Percentiles rank a stretch among this genome's conserved stretches.
Evolutionary conservation across 1,140 invertebrate species (phyloP).

Genomic region (Tetragnatha versicolor): DNA sequence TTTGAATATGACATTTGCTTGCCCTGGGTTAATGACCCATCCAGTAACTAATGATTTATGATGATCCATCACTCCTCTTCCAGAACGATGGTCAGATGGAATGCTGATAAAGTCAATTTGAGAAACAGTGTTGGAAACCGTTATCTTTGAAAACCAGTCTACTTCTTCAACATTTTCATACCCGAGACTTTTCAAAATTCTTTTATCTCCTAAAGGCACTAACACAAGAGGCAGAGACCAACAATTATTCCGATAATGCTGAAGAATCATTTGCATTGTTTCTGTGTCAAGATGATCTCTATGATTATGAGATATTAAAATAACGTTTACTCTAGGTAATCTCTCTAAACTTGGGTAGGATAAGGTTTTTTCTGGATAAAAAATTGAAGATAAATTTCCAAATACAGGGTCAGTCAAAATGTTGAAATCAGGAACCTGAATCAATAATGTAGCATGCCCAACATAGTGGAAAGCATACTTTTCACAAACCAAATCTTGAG

Average conservation of each 20-base stretch:
- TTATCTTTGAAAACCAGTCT: slow-evolving; percentile 41
- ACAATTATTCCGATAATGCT: background rate
- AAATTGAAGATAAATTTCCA: background rate
- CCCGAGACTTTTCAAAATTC: slow-evolving; percentile 32
- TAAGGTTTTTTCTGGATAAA: slow-evolving; percentile 29
- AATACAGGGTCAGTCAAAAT: slow-evolving; percentile 46
- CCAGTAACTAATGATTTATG: slow-evolving; percentile 39
- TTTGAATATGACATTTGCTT: slow-evolving; percentile 28
- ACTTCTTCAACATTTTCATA: slow-evolving; percentile 26
- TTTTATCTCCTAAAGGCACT: slow-evolving; percentile 46
- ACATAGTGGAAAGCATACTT: slow-evolving; percentile 38
- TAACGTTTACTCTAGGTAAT: slow-evolving; percentile 28
- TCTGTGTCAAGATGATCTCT: slow-evolving; percentile 24
- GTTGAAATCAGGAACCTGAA: slow-evolving; percentile 26
- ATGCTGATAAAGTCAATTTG: slow-evolving; percentile 23
- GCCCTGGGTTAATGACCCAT: slow-evolving; percentile 15
- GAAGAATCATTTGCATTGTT: slow-evolving; percentile 19
- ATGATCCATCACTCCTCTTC: slow-evolving; percentile 14
- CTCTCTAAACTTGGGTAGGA: slow-evolving; percentile 16
- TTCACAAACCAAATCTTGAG: background rate
- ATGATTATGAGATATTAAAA: slow-evolving; percentile 45
- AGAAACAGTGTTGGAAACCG: background rate
- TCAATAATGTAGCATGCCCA: slow-evolving; percentile 24
- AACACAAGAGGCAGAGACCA: slow-evolving; percentile 30
- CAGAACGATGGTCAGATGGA: slow-evolving; percentile 40